A percentile compares a stretch with the other conserved stretches of the same genome.
Conservation (phyloP, 2,113 vertebrate genomes). For the Thomomys bottae region DNA sequence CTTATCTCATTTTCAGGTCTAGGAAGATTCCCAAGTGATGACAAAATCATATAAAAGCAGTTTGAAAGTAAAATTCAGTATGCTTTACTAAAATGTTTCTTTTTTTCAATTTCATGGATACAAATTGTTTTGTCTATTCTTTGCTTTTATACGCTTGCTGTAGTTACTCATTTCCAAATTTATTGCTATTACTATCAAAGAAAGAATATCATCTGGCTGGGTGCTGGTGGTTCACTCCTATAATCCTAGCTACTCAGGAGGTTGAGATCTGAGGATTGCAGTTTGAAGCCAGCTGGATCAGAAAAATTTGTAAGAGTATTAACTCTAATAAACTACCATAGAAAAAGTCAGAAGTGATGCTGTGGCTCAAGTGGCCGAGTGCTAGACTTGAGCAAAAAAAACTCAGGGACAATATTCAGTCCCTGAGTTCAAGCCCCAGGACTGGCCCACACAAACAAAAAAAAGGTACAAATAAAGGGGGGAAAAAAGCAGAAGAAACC, state of each 20-base stretch:
- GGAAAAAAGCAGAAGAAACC: background rate
- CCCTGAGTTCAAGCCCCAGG: too few relatives aligned
- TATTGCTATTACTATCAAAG: background rate
- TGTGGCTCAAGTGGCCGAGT: too few relatives aligned
- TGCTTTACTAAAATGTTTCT: slow-evolving; percentile 22
- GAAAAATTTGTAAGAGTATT: too few relatives aligned
- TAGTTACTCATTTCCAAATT: slow-evolving; percentile 26
- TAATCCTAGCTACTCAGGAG: too few relatives aligned
- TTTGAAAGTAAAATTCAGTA: slow-evolving; percentile 31
- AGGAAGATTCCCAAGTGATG: slow-evolving; percentile 70
- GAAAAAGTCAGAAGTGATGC: too few relatives aligned
- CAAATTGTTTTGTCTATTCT: background rate
- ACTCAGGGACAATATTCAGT: too few relatives aligned
- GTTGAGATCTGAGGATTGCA: too few relatives aligned
- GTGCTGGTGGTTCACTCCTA: too few relatives aligned
- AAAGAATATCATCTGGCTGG: background rate
- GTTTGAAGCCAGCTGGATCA: too few relatives aligned
- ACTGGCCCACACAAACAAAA: background rate
- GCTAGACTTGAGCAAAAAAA: too few relatives aligned
- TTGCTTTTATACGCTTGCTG: slow-evolving; percentile 20
- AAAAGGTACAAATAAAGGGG: slow-evolving; percentile 10
- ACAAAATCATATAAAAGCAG: slow-evolving; percentile 55
- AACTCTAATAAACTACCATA: too few relatives aligned
- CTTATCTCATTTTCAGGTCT: slow-evolving; percentile 67
- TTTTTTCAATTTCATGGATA: background rate